Percentiles rank a stretch among this genome's conserved stretches.
Conservation (phyloP, 1,140 invertebrate species). For the Aphidius gifuensis region DNA sequence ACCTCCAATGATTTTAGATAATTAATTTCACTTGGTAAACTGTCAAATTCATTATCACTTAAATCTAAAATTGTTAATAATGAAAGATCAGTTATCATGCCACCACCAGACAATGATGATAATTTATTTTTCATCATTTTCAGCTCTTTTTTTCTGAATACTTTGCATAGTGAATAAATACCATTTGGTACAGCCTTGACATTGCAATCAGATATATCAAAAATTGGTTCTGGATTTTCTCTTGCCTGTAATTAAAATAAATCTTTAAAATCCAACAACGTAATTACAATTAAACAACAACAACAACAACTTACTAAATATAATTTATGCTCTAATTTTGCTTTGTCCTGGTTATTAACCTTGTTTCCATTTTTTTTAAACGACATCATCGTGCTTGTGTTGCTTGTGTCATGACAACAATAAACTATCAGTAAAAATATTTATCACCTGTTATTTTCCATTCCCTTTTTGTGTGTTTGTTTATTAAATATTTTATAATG, state of each 20-base stretch:
- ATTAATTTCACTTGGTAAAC: slow-evolving; percentile 62
- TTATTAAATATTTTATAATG: not conserved
- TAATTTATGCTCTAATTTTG: slow-evolving; percentile 68
- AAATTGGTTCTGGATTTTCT: slow-evolving; percentile 71
- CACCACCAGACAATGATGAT: slow-evolving; percentile 66
- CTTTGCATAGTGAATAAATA: slow-evolving; percentile 73
- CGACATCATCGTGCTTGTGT: slow-evolving; percentile 47
- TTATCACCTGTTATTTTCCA: slow-evolving; percentile 7
- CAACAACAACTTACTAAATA: slow-evolving; percentile 58
- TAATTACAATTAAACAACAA: slow-evolving; percentile 14
- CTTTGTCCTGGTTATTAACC: slow-evolving; percentile 59
- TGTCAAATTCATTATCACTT: slow-evolving; percentile 66
- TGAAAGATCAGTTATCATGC: slow-evolving; percentile 66
- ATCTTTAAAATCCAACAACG: slow-evolving; percentile 20
- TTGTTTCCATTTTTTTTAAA: slow-evolving; percentile 45
- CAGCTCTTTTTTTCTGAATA: slow-evolving; percentile 71
- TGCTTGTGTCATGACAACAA: slow-evolving; percentile 44
- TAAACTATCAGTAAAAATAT: slow-evolving; percentile 12
- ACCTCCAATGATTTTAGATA: slow-evolving; percentile 63
- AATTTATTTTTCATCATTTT: slow-evolving; percentile 67
- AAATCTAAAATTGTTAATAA: slow-evolving; percentile 69
- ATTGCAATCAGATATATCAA: slow-evolving; percentile 72
- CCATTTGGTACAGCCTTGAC: slow-evolving; percentile 68
- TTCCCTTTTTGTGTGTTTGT: too few relatives aligned
- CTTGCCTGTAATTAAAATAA: slow-evolving; percentile 56